phyloP scores from a whole-genome alignment of 1,140 invertebrate species.

The Carposina sasakii region DNA sequence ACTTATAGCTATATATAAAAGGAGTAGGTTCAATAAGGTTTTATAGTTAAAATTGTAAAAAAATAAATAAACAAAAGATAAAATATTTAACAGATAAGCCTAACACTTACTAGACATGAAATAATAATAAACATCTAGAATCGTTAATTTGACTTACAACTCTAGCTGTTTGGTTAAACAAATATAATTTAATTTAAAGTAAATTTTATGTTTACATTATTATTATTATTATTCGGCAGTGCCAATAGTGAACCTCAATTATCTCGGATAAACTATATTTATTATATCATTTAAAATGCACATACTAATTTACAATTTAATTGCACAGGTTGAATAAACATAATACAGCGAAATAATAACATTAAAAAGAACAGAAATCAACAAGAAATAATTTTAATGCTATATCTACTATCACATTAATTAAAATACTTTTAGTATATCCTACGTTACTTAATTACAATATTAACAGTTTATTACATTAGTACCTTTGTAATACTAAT shows the following conservation, averaged over 20 bases:
- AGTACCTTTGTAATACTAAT: conserved; percentile 39
- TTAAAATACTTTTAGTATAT: conserved; percentile 57
- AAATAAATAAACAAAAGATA: no score
- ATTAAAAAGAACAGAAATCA: conserved; percentile 7
- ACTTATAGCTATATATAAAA: no score
- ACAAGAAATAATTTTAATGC: no score
- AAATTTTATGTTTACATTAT: conserved; percentile 8
- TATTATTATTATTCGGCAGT: conserved; percentile 35
- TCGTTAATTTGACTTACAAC: conserved; percentile 12
- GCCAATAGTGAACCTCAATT: conserved; percentile 13
- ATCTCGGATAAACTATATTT: not conserved
- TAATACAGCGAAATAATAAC: conserved; percentile 11
- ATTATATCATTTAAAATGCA: not conserved
- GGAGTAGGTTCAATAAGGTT: no score
- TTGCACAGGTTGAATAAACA: conserved; percentile 12
- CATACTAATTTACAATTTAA: not conserved
- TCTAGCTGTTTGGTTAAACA: no score
- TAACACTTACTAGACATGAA: no score
- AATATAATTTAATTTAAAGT: no score
- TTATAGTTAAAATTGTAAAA: no score
- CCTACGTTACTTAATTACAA: conserved; percentile 33
- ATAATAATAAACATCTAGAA: no score
- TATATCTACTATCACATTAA: conserved; percentile 68
- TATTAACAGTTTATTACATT: conserved; percentile 43
- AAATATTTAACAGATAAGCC: no score